These are phyloP conservation scores for Mechanitis mazaeus DNA, from an alignment of 2,888 invertebrate species.

Conservation along the genomic window DNA sequence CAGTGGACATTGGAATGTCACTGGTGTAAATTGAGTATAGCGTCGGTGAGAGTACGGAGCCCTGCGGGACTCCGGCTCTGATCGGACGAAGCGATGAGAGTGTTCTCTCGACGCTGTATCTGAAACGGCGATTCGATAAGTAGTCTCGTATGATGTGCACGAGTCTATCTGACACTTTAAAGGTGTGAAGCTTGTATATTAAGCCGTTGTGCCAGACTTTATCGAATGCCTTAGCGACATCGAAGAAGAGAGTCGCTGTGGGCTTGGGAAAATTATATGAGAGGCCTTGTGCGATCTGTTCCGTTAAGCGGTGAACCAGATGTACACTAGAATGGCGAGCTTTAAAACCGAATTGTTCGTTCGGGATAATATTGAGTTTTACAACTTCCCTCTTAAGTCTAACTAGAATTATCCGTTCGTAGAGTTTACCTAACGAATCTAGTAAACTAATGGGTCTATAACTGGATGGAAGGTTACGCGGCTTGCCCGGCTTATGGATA, in stretches of 20 bases:
- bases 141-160: constrained; percentile 9
- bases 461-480: constrained; percentile 7
- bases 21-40: constrained; percentile 24
- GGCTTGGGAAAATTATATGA: neutral
- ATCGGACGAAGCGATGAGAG: constrained; percentile 5
- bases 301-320: constrained; percentile 26
- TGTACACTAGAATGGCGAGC: constrained; percentile 14
- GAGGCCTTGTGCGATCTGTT: constrained; percentile 19
- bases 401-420: constrained; percentile 2
- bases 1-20: constrained; percentile 19
- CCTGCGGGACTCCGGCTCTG: constrained; percentile 29
- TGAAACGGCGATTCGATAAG: neutral
- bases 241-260: constrained; percentile 20
- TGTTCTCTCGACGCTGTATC: constrained; percentile 19
- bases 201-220: constrained; percentile 21
- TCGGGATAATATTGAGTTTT: constrained; percentile 6
- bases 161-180: neutral
- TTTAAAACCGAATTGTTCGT: constrained; percentile 27
- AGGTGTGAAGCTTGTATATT: constrained; percentile 16
- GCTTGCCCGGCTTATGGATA: constrained; percentile 16
- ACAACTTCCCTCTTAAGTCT: constrained; percentile 2
- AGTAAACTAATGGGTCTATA: constrained; percentile 15
- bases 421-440: constrained; percentile 6
- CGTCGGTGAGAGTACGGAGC: constrained; percentile 26
- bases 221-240: constrained; percentile 19